A percentile compares a stretch with the other conserved stretches of the same genome.
Evolutionary conservation across 1,140 invertebrate species (phyloP).

Genomic region (Wasmannia auropunctata): DNA sequence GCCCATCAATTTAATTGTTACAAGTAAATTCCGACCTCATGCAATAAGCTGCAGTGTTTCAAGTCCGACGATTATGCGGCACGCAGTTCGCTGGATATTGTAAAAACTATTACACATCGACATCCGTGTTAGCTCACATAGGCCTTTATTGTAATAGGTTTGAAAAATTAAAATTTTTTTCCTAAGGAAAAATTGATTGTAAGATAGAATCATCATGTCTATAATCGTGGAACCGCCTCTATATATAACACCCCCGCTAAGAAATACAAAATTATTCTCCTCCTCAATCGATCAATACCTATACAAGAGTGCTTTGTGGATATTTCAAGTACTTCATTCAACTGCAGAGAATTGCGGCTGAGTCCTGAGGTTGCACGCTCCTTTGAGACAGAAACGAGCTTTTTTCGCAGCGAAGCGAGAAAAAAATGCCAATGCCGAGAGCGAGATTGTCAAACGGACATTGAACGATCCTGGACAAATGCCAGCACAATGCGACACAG

Average conservation of each 20-base stretch:
- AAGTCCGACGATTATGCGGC: too few relatives aligned
- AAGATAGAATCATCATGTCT: background rate
- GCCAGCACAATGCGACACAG: background rate
- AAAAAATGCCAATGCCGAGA: constrained; percentile 15
- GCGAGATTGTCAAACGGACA: constrained; percentile 23
- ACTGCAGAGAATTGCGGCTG: background rate
- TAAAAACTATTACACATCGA: too few relatives aligned
- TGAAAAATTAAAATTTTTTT: background rate
- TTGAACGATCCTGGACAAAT: background rate
- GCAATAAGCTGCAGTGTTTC: too few relatives aligned
- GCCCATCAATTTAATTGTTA: too few relatives aligned
- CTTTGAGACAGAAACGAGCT: constrained; percentile 34
- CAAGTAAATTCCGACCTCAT: too few relatives aligned
- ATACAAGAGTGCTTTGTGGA: constrained; percentile 36
- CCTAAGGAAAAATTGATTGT: background rate
- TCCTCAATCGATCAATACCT: constrained; percentile 13
- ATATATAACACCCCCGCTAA: background rate
- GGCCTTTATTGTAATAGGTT: too few relatives aligned
- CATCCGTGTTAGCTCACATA: too few relatives aligned
- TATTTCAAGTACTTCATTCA: constrained; percentile 33
- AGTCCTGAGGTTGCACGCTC: background rate
- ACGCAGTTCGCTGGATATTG: too few relatives aligned
- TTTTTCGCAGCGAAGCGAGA: constrained; percentile 17
- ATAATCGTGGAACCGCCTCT: too few relatives aligned
- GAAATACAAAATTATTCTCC: constrained; percentile 26